Percentiles rank a stretch among this genome's conserved stretches.
These are phyloP conservation scores for Rhabdomys pumilio DNA, from an alignment of 2,797 vertebrate species.

Conservation along the genomic window DNA sequence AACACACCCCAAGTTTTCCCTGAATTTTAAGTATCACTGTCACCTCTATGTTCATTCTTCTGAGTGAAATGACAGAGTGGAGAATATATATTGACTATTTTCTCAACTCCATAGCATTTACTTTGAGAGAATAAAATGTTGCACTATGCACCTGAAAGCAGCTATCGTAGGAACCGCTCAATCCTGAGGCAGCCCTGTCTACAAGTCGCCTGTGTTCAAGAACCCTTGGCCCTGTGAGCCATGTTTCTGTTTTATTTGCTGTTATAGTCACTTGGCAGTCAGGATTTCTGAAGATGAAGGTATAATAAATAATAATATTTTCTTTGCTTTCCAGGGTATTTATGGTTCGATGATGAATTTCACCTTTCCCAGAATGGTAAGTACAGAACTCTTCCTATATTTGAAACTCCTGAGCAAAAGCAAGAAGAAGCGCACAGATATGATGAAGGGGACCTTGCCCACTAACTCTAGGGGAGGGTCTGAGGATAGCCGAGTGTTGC, in stretches of 20 bases:
- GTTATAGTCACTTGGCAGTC: conserved; percentile 85
- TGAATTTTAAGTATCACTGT: not conserved
- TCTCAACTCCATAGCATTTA: conserved; percentile 43
- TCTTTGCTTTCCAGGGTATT: conserved; percentile 89
- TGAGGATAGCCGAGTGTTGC: conserved; percentile 85
- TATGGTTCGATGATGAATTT: conserved; percentile 89
- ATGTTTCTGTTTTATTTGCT: conserved; percentile 86
- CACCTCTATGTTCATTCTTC: not conserved
- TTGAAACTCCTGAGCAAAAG: conserved; percentile 80
- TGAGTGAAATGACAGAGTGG: not conserved
- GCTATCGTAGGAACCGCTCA: conserved; percentile 22
- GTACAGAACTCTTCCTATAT: conserved; percentile 88
- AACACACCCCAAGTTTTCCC: not conserved
- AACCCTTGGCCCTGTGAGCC: conserved; percentile 84
- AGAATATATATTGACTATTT: conserved; percentile 3
- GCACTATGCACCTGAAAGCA: conserved; percentile 44
- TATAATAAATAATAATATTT: conserved; percentile 90
- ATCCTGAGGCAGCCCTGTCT: conserved; percentile 60
- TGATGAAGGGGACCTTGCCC: conserved; percentile 82
- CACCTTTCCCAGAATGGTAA: conserved; percentile 89
- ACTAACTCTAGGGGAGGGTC: conserved; percentile 85
- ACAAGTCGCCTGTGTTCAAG: conserved; percentile 70
- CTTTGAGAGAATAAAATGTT: conserved; percentile 59
- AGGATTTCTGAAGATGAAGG: conserved; percentile 86
- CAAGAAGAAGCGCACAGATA: conserved; percentile 82